Evolutionary conservation across 2,113 vertebrate genomes (phyloP).

Genomic region (Zosterops japonicus): DNA sequence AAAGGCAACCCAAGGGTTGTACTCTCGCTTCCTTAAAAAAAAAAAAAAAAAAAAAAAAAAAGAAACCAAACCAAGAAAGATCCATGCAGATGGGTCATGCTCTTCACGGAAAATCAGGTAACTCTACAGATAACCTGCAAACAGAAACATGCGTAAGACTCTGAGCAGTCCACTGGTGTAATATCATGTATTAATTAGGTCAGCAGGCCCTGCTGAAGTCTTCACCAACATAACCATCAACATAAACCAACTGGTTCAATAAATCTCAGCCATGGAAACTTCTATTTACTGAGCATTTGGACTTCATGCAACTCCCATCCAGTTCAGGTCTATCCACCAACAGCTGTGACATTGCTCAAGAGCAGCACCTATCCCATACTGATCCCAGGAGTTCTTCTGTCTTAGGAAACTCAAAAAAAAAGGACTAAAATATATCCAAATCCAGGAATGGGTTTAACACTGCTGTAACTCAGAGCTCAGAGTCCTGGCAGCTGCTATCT

Average conservation of each 20-base stretch:
- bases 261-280: neutral
- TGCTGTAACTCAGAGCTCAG: neutral
- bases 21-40: neutral
- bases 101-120: neutral
- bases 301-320: neutral
- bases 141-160: neutral
- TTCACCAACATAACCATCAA: neutral
- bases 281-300: neutral
- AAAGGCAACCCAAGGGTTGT: conserved; percentile 3
- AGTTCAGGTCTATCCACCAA: neutral
- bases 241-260: neutral
- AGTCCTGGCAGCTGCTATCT: neutral
- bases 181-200: neutral
- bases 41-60: neutral
- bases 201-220: neutral
- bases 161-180: neutral
- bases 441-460: neutral
- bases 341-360: neutral
- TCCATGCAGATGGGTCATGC: neutral
- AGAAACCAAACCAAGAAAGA: neutral
- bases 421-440: rapidly evolving
- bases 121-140: conserved; percentile 15
- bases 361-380: neutral
- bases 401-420: neutral
- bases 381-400: neutral